phyloP scores from a whole-genome alignment of 2,797 vertebrate genomes.

The Pampus argenteus region DNA sequence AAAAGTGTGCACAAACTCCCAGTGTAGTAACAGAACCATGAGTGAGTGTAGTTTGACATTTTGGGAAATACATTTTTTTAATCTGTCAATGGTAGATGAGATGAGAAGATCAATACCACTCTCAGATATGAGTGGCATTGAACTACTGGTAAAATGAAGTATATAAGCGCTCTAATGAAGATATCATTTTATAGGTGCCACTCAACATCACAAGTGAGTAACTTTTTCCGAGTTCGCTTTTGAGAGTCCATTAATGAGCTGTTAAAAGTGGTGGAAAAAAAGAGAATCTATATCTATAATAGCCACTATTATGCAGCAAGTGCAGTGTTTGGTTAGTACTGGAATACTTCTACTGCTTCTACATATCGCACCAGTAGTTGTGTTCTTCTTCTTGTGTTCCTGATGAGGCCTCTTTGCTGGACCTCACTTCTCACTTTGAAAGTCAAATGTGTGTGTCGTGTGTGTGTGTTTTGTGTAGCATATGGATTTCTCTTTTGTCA shows the following conservation, averaged over 20 bases:
- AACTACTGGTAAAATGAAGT: slow-evolving; percentile 1
- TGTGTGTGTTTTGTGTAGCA: slow-evolving; percentile 3
- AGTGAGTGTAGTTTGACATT: too few species aligned
- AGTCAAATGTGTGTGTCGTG: slow-evolving; percentile 25
- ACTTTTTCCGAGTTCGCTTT: neutral
- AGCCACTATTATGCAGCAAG: neutral
- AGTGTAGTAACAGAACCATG: too few species aligned
- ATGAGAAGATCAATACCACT: too few species aligned
- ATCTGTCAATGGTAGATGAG: too few species aligned
- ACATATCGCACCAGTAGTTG: neutral
- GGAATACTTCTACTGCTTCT: neutral
- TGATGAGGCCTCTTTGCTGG: neutral
- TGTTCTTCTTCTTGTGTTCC: slow-evolving; percentile 5
- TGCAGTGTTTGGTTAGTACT: neutral
- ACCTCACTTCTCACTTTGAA: slow-evolving; percentile 3
- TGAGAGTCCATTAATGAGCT: neutral
- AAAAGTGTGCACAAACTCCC: too few species aligned
- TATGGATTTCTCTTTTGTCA: neutral
- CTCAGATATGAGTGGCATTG: too few species aligned
- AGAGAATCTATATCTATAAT: neutral
- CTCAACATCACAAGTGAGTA: neutral
- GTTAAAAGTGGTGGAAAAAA: neutral
- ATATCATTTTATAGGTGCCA: slow-evolving; percentile 3
- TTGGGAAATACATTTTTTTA: neutral
- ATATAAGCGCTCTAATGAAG: slow-evolving; percentile 3